Evolutionary conservation across 2,888 invertebrate genomes (phyloP).

Genomic region (Catocala fraxini): DNA sequence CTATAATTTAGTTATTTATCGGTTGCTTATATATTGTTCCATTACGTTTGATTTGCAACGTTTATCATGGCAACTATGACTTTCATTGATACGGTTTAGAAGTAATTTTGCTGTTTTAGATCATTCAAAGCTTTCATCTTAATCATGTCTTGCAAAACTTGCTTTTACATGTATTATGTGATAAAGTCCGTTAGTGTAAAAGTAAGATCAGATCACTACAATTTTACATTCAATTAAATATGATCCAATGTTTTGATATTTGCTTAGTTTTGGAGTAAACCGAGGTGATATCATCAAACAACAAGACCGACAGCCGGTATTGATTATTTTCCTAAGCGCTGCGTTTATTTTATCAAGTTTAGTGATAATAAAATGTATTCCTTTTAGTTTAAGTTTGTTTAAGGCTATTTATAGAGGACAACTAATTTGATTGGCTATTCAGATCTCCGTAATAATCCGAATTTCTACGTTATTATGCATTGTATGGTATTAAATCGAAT

Average conservation of each 20-base stretch:
- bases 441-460: slow-evolving; percentile 33
- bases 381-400: slow-evolving; percentile 26
- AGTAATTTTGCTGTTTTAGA: too few relatives aligned
- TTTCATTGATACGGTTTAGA: too few relatives aligned
- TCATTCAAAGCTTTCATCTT: too few relatives aligned
- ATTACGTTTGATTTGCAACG: too few relatives aligned
- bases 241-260: slow-evolving; percentile 4
- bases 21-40: not conserved
- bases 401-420: not conserved
- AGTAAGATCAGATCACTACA: not conserved
- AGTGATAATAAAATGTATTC: slow-evolving; percentile 33
- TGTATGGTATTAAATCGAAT: slow-evolving; percentile 19
- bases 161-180: too few relatives aligned
- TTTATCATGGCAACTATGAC: too few relatives aligned
- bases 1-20: not conserved
- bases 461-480: slow-evolving; percentile 21
- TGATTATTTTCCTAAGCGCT: slow-evolving; percentile 1
- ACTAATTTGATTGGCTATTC: slow-evolving; percentile 18
- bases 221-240: slow-evolving; percentile 3
- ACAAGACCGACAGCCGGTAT: not conserved
- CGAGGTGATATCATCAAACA: not conserved
- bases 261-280: not conserved
- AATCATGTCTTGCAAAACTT: too few relatives aligned
- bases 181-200: too few relatives aligned
- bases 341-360: slow-evolving; percentile 1